Conservation (phyloP, 2,113 vertebrate genomes). For the Dendrocopos noguchii region DNA sequence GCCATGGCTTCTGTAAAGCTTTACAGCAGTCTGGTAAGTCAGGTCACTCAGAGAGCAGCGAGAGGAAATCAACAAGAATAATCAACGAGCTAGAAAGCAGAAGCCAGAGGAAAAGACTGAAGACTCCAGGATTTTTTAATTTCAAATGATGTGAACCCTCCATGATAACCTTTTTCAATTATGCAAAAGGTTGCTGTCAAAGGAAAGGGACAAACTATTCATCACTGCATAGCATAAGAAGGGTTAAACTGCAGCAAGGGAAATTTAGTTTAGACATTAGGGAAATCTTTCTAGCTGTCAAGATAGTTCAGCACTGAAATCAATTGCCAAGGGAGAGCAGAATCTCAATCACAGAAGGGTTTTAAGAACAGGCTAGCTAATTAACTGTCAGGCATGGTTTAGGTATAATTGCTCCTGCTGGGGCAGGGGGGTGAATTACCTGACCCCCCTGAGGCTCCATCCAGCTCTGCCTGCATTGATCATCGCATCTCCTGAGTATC, state of each 20-base stretch:
- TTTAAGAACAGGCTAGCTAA: background rate
- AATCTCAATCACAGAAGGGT: background rate
- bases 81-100: background rate
- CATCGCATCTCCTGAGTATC: background rate
- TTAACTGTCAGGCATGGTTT: background rate
- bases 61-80: background rate
- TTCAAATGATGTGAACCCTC: background rate
- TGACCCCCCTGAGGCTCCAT: background rate
- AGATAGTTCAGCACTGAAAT: background rate
- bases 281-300: background rate
- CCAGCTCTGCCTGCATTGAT: background rate
- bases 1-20: background rate
- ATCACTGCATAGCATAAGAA: background rate
- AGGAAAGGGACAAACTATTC: background rate
- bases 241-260: constrained; percentile 21
- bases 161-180: background rate
- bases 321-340: background rate
- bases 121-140: background rate
- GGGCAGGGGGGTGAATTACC: background rate
- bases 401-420: constrained; percentile 4
- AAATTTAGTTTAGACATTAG: background rate
- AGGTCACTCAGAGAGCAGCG: background rate
- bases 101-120: background rate
- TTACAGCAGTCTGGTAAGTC: background rate
- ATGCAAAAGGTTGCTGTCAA: background rate